Conservation (phyloP, 2,797 vertebrate species). For the Tolypeutes matacus region DNA sequence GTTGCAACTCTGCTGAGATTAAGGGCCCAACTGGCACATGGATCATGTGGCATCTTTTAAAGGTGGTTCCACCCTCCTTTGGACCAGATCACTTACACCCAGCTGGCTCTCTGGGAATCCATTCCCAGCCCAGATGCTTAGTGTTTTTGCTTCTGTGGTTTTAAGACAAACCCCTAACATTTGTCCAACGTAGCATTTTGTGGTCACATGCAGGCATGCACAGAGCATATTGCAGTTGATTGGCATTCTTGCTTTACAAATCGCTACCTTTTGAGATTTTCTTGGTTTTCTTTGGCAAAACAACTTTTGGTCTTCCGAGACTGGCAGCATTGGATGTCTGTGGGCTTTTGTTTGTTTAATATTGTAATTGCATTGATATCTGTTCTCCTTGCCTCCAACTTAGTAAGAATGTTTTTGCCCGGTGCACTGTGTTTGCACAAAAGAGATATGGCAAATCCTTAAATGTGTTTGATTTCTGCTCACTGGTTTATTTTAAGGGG, state of each 20-base stretch:
- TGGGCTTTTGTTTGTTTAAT: conserved; percentile 77
- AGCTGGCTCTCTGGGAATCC: background rate
- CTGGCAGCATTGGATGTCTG: conserved; percentile 76
- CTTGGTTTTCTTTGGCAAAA: conserved; percentile 80
- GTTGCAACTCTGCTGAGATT: too few relatives aligned
- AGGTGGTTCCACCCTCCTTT: background rate
- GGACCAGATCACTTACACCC: background rate
- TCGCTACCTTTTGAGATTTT: conserved; percentile 77
- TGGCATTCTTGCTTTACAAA: conserved; percentile 73
- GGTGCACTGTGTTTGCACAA: conserved; percentile 74
- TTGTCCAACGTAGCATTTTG: conserved; percentile 62
- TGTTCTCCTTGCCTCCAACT: conserved; percentile 80
- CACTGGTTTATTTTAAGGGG: conserved; percentile 75
- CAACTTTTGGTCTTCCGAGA: conserved; percentile 65
- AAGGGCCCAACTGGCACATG: too few relatives aligned
- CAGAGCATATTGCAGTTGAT: conserved; percentile 70
- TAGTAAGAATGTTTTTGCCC: conserved; percentile 77
- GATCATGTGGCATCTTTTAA: fast-evolving
- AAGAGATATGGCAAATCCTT: conserved; percentile 79
- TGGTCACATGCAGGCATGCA: conserved; percentile 50
- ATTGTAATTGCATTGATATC: conserved; percentile 84
- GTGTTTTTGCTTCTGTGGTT: conserved; percentile 59
- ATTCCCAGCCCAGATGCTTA: background rate
- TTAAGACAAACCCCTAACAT: background rate
- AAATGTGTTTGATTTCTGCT: conserved; percentile 80